Evolutionary conservation across 2,888 invertebrate species (phyloP).

Genomic region (Melieria omissa): DNA sequence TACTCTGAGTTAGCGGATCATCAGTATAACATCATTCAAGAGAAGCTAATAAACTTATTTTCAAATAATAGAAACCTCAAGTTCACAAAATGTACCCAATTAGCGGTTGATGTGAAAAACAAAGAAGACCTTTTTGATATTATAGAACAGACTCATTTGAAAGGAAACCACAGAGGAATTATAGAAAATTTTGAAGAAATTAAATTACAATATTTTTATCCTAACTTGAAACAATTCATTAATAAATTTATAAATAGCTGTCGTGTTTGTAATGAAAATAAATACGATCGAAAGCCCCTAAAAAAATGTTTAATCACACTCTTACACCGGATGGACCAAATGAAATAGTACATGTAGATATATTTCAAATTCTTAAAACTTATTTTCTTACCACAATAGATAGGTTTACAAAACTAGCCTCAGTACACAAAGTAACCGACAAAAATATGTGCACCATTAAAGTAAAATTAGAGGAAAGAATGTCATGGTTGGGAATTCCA

Average conservation of each 20-base stretch:
- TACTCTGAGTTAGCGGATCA: not conserved
- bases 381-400: conserved; percentile 35
- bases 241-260: conserved; percentile 26
- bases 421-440: conserved; percentile 25
- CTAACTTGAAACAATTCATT: conserved; percentile 21
- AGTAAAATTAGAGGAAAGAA: conserved; percentile 21
- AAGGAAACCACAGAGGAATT: conserved; percentile 27
- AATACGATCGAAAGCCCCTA: conserved; percentile 25
- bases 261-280: conserved; percentile 19
- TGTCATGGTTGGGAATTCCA: conserved; percentile 33
- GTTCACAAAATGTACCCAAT: conserved; percentile 10
- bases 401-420: conserved; percentile 37
- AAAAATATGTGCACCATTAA: conserved; percentile 34
- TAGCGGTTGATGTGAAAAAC: not conserved
- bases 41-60: conserved; percentile 4
- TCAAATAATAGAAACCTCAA: conserved; percentile 1
- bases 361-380: conserved; percentile 12
- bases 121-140: conserved; percentile 17
- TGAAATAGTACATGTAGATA: conserved; percentile 20
- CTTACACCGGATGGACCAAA: conserved; percentile 17
- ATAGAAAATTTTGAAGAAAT: conserved; percentile 29
- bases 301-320: conserved; percentile 23
- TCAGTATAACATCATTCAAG: conserved; percentile 2
- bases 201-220: conserved; percentile 24
- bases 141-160: conserved; percentile 20